Evolutionary conservation across 1,140 invertebrate species (phyloP).

Genomic region (Drosophila ohnishii): DNA sequence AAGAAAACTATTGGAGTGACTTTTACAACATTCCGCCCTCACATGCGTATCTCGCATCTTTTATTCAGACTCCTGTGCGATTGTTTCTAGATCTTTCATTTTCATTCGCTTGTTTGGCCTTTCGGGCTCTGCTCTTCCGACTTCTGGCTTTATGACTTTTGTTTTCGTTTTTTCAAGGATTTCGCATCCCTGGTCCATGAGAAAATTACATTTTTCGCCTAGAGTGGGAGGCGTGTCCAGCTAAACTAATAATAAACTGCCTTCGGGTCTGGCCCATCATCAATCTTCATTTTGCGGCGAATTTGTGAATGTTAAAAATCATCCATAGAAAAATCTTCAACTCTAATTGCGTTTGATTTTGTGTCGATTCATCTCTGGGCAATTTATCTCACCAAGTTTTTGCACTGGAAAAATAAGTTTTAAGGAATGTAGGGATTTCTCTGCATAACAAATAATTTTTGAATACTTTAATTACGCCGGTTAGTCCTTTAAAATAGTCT

Average conservation of each 20-base stretch:
- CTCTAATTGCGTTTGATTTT: slow-evolving; percentile 71
- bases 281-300: slow-evolving; percentile 69
- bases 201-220: slow-evolving; percentile 64
- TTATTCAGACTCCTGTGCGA: slow-evolving; percentile 43
- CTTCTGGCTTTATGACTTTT: slow-evolving; percentile 69
- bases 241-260: slow-evolving; percentile 71
- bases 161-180: slow-evolving; percentile 34
- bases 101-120: slow-evolving; percentile 21
- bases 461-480: too few species aligned
- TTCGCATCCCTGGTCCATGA: slow-evolving; percentile 12
- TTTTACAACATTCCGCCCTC: slow-evolving; percentile 60
- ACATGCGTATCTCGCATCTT: slow-evolving; percentile 57
- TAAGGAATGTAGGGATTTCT: neutral
- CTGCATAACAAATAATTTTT: too few species aligned
- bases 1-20: slow-evolving; percentile 60
- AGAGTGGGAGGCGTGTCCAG: neutral
- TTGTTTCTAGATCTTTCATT: slow-evolving; percentile 74
- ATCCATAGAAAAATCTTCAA: slow-evolving; percentile 60
- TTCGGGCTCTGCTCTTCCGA: slow-evolving; percentile 15
- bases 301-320: slow-evolving; percentile 46
- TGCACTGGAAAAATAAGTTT: neutral
- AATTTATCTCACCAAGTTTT: slow-evolving; percentile 61
- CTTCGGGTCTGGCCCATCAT: slow-evolving; percentile 39
- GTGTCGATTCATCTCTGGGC: slow-evolving; percentile 60
- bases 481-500: too few species aligned